phyloP scores from a whole-genome alignment of 2,888 invertebrate genomes.

The Pegoplata infirma region DNA sequence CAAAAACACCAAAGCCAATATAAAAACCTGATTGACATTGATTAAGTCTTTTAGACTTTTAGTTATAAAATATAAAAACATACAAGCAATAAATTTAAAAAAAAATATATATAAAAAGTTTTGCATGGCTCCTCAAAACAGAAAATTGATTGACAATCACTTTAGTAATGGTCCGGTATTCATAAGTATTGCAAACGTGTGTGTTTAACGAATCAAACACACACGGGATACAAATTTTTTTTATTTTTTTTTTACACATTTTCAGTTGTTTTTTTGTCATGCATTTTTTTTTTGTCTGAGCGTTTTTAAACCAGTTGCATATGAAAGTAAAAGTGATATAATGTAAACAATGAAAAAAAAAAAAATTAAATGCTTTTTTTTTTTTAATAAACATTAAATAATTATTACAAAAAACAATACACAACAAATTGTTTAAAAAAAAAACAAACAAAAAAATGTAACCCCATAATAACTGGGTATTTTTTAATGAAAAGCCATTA shows the following conservation, averaged over 20 bases:
- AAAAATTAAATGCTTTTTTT: neutral
- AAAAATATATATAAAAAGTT: conserved; percentile 3
- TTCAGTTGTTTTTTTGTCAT: conserved; percentile 39
- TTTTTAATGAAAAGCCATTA: conserved; percentile 35
- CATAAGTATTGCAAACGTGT: conserved; percentile 3
- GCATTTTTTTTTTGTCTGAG: conserved; percentile 16
- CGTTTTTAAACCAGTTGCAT: conserved; percentile 58
- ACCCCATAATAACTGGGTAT: neutral
- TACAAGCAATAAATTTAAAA: too few relatives aligned
- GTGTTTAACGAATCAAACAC: neutral
- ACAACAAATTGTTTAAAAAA: conserved; percentile 3
- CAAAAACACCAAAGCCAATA: conserved; percentile 32
- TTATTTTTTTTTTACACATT: conserved; percentile 38
- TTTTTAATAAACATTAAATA: conserved; percentile 30
- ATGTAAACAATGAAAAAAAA: conserved; percentile 30
- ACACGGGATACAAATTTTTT: neutral
- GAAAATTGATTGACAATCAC: conserved; percentile 61
- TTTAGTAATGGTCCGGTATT: conserved; percentile 25
- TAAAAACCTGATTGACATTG: conserved; percentile 51
- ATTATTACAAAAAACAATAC: conserved; percentile 27
- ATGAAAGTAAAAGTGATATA: conserved; percentile 65
- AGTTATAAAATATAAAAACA: too few relatives aligned
- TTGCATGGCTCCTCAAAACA: conserved; percentile 4
- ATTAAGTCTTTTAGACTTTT: conserved; percentile 25
- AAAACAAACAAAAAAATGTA: too few relatives aligned